phyloP scores from a whole-genome alignment of 1,140 invertebrate genomes.

The Achroia grisella region DNA sequence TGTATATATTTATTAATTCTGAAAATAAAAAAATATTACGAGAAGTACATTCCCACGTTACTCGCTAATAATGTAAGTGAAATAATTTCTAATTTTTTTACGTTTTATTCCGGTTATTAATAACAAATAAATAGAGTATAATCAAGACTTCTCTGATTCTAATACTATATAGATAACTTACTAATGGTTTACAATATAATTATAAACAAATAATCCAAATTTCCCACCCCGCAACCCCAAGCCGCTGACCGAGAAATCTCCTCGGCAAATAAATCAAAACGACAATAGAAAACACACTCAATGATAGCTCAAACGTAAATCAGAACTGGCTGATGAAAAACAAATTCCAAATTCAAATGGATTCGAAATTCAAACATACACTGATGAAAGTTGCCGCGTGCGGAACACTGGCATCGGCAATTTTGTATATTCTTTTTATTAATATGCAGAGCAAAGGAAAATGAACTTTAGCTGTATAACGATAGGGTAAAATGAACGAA shows the following conservation, averaged over 20 bases:
- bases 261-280: slow-evolving; percentile 56
- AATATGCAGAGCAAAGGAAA: background rate
- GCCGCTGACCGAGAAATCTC: slow-evolving; percentile 44
- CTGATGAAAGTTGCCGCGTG: slow-evolving; percentile 63
- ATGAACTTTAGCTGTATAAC: slow-evolving; percentile 6
- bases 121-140: too few relatives aligned
- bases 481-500: background rate
- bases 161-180: too few relatives aligned
- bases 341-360: slow-evolving; percentile 61
- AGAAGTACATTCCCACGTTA: too few relatives aligned
- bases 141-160: too few relatives aligned
- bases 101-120: too few relatives aligned
- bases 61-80: too few relatives aligned
- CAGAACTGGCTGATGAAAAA: slow-evolving; percentile 63
- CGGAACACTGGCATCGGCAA: slow-evolving; percentile 31
- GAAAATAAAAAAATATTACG: too few relatives aligned
- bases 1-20: too few relatives aligned
- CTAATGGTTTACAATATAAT: slow-evolving; percentile 4
- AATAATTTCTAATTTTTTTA: too few relatives aligned
- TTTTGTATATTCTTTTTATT: slow-evolving; percentile 3
- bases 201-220: slow-evolving; percentile 20
- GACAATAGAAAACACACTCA: slow-evolving; percentile 49
- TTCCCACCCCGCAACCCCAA: slow-evolving; percentile 22
- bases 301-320: slow-evolving; percentile 55
- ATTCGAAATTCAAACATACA: slow-evolving; percentile 69